Percentiles rank a stretch among this genome's conserved stretches.
phyloP scores from a whole-genome alignment of 2,113 vertebrate species.

The Heliornis fulica region DNA sequence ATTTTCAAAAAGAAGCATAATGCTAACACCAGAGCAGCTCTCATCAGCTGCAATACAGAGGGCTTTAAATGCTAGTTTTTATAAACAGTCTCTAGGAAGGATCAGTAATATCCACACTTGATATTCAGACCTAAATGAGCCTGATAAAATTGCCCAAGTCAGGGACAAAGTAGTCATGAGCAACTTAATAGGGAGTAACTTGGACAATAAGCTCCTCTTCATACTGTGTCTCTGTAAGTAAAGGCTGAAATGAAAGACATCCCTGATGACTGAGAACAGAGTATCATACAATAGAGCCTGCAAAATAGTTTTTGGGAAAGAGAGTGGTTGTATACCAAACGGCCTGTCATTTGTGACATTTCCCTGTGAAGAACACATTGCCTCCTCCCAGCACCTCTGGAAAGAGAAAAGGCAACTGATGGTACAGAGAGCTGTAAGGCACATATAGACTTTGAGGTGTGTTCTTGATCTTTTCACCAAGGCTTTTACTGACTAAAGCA shows the following conservation, averaged over 20 bases:
- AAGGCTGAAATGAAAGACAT: neutral
- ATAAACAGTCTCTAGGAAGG: neutral
- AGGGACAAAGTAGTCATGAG: neutral
- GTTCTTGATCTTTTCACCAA: neutral
- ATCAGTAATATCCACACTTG: neutral
- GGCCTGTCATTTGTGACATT: neutral
- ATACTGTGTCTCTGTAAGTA: neutral
- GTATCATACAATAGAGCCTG: neutral
- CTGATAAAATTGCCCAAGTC: neutral
- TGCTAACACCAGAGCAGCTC: neutral
- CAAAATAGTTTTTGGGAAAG: neutral
- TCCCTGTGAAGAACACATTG: accelerated
- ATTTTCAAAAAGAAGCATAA: neutral
- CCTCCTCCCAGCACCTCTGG: neutral
- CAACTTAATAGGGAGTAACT: neutral
- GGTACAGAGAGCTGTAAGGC: neutral
- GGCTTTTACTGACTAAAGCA: neutral
- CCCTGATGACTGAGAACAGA: neutral
- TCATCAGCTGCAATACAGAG: neutral
- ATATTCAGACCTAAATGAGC: neutral
- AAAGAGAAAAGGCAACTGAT: neutral
- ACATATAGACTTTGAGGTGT: neutral
- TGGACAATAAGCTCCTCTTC: neutral
- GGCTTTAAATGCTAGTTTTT: neutral
- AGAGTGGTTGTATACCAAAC: neutral